A percentile compares a stretch with the other conserved stretches of the same genome.
phyloP scores from a whole-genome alignment of 2,888 invertebrate genomes.

The Eurytoma californica region DNA sequence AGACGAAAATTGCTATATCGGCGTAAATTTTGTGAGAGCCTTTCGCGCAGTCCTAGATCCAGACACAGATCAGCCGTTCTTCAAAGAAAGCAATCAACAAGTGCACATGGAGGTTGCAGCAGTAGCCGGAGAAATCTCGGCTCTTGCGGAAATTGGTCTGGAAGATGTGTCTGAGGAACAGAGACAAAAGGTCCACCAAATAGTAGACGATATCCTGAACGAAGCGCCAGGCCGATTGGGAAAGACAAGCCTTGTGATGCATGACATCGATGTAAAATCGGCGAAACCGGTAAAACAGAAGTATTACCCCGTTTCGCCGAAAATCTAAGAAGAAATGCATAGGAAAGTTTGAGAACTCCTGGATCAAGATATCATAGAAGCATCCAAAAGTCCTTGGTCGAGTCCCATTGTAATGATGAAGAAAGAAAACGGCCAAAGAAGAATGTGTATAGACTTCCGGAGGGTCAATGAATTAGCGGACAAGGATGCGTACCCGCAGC shows the following conservation, averaged over 20 bases:
- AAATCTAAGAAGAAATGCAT: background rate
- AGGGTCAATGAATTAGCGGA: background rate
- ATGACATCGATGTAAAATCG: background rate
- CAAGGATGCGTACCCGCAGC: background rate
- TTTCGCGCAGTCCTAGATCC: too few relatives aligned
- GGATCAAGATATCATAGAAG: background rate
- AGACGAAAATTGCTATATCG: too few relatives aligned
- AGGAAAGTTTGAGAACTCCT: background rate
- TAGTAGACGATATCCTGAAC: too few relatives aligned
- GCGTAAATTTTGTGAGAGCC: too few relatives aligned
- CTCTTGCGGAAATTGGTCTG: too few relatives aligned
- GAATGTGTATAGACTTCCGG: background rate
- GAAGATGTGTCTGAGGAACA: too few relatives aligned
- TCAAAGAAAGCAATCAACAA: too few relatives aligned
- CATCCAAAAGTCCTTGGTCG: background rate
- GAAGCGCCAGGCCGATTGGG: background rate
- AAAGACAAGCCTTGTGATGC: background rate
- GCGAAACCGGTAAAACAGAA: background rate
- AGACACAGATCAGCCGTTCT: too few relatives aligned
- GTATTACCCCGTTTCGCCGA: background rate
- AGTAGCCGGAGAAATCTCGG: too few relatives aligned
- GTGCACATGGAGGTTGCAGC: too few relatives aligned
- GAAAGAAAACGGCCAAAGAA: background rate
- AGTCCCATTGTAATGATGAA: background rate
- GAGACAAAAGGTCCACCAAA: too few relatives aligned